Conservation (phyloP, 2,888 invertebrate genomes). For the Ormyrus rosae region DNA sequence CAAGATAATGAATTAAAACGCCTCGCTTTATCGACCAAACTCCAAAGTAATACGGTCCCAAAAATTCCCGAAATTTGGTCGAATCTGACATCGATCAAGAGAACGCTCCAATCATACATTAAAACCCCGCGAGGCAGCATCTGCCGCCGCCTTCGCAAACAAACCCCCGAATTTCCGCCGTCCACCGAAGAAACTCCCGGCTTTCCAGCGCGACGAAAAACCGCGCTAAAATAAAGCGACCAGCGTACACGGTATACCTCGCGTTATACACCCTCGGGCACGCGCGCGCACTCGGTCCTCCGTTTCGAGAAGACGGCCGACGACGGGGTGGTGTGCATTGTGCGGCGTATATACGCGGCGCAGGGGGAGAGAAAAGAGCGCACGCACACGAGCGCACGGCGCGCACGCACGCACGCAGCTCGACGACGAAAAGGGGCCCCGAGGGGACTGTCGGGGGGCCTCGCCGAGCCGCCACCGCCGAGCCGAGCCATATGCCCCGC, state of each 20-base stretch:
- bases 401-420: no score
- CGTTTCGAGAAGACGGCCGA: neutral
- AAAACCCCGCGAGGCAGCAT: no score
- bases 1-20: no score
- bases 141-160: no score
- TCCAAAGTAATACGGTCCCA: no score
- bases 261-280: neutral
- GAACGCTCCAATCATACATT: no score
- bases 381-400: neutral
- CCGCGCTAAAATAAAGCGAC: slow-evolving; percentile 14
- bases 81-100: no score
- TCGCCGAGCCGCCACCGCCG: neutral
- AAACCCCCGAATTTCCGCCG: no score
- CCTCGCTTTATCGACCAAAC: no score
- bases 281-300: slow-evolving; percentile 3
- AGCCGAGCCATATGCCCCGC: slow-evolving; percentile 30
- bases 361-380: slow-evolving; percentile 4
- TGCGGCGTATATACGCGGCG: neutral
- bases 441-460: slow-evolving; percentile 25
- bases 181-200: neutral
- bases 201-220: neutral
- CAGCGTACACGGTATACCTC: neutral
- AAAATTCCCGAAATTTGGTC: no score
- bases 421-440: slow-evolving; percentile 21
- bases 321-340: slow-evolving; percentile 15